Evolutionary conservation across 2,888 invertebrate genomes (phyloP).

Genomic region (Achlya flavicornis): DNA sequence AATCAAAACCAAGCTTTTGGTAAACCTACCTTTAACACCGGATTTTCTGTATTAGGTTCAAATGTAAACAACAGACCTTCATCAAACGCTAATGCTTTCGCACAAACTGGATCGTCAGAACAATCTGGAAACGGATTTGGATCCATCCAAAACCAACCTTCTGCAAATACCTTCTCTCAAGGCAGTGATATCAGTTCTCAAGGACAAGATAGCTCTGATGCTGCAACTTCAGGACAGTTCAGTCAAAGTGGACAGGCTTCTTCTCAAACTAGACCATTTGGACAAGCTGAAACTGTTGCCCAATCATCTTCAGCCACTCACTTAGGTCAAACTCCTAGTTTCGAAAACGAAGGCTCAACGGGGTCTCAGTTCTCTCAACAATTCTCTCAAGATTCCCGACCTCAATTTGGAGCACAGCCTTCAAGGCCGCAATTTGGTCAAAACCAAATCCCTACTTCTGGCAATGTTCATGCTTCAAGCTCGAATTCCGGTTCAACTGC

Average conservation of each 20-base stretch:
- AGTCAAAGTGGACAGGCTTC: conserved; percentile 10
- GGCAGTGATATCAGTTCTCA: neutral
- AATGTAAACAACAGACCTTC: neutral
- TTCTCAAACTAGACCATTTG: neutral
- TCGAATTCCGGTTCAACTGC: neutral
- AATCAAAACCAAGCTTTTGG: conserved; percentile 54
- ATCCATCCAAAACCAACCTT: neutral
- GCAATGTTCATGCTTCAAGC: conserved; percentile 7
- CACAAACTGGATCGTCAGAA: conserved; percentile 9
- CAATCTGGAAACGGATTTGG: conserved; percentile 9
- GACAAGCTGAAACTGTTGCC: conserved; percentile 13
- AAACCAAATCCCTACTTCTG: conserved; percentile 20
- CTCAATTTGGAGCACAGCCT: conserved; percentile 19
- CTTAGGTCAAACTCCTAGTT: conserved; percentile 19
- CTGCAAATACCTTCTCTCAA: conserved; percentile 1
- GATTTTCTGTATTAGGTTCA: conserved; percentile 7
- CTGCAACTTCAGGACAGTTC: neutral
- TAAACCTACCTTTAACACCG: conserved; percentile 29
- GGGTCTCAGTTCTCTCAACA: conserved; percentile 7
- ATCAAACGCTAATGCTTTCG: neutral
- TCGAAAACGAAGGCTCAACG: conserved; percentile 13
- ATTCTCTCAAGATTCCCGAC: conserved; percentile 10
- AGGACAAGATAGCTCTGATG: conserved; percentile 3
- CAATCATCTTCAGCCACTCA: conserved; percentile 16
- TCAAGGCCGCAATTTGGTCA: conserved; percentile 18